Evolutionary conservation across 2,888 invertebrate genomes (phyloP), one percentile per base, ranked within the genome.

Genomic region (Caenorhabditis sp.): DNA sequence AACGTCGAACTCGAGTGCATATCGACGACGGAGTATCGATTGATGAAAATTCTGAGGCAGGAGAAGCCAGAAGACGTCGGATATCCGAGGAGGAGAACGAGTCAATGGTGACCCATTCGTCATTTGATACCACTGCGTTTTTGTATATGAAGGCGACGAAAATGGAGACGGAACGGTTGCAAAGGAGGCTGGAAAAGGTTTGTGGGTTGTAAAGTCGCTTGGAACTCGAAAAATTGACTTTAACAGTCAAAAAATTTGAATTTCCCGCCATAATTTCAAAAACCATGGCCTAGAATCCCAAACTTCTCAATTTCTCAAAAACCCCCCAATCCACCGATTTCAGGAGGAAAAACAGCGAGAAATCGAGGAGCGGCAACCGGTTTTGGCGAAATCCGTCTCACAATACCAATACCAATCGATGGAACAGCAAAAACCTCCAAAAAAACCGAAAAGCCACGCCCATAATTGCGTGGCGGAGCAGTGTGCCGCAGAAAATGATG

Each of bases 341-440:
- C 37, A 72, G 62, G 62, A 64, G 20, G 40, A 55, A 22, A 15
- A 47, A n/a, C 56, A 60, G 15, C 58, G 44, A 15, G 72, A 80
- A 24, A 67, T 55, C 20, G 81, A 82, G 15, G 83, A 83, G 37
- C 55, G 58, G 22, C 65, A 64, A 28, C 82, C 80, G 11, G 79
- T 83, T 5, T 32, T 85, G n/a, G 64, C 82, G 15, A 83, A 80
- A 72, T 85, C 85, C 0, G 83, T 85, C 0, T 85, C 86, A 1
- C 83, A 85, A 24, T 86, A 86, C 64, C 80, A 86, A 1, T 70
- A 86, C 64, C 80, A 86, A 1, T 70, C 86, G 1, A 85, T 86
- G 51, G 81, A 50, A 15, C 44, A 55, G 24, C 56, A 60, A 20
- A n/a, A n/a, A n/a, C n/a, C n/a, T n/a, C 5, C 2, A 22, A 64